Evolutionary conservation across 2,113 vertebrate species (phyloP).

Genomic region (Chionomys nivalis): DNA sequence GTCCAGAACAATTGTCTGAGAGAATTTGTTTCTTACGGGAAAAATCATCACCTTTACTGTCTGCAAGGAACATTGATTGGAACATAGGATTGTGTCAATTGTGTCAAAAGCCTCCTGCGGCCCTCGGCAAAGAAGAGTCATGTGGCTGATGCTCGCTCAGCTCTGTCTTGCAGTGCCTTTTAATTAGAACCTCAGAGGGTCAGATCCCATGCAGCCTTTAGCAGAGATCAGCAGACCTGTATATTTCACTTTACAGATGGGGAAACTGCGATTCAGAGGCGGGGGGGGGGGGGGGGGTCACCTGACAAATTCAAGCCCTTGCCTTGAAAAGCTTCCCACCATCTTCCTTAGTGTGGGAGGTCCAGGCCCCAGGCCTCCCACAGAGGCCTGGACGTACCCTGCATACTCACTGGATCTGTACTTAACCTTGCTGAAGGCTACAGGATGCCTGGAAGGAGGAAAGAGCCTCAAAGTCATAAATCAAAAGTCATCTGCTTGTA

Average conservation of each 20-base stretch:
- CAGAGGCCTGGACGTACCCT: neutral
- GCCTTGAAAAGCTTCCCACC: neutral
- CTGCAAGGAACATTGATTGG: conserved; percentile 30
- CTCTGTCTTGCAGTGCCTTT: conserved; percentile 43
- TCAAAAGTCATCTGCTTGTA: conserved; percentile 15
- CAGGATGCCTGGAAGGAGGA: neutral
- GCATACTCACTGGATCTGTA: neutral
- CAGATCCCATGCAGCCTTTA: neutral
- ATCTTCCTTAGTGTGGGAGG: neutral
- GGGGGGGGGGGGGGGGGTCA: neutral
- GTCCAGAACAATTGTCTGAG: neutral
- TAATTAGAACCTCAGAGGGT: conserved; percentile 43
- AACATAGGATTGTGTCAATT: conserved; percentile 34
- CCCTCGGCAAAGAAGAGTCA: neutral
- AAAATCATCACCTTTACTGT: conserved; percentile 4
- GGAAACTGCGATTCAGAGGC: neutral
- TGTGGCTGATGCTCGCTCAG: neutral
- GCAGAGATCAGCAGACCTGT: neutral
- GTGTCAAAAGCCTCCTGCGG: conserved; percentile 23
- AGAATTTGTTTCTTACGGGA: conserved; percentile 31
- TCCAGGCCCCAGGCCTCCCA: neutral
- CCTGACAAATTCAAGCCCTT: neutral
- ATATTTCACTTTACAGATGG: neutral
- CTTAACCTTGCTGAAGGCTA: conserved; percentile 27
- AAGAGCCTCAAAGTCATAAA: conserved; percentile 30